Conservation (phyloP, 2,797 vertebrate genomes). For the Lutjanus argentimaculatus region DNA sequence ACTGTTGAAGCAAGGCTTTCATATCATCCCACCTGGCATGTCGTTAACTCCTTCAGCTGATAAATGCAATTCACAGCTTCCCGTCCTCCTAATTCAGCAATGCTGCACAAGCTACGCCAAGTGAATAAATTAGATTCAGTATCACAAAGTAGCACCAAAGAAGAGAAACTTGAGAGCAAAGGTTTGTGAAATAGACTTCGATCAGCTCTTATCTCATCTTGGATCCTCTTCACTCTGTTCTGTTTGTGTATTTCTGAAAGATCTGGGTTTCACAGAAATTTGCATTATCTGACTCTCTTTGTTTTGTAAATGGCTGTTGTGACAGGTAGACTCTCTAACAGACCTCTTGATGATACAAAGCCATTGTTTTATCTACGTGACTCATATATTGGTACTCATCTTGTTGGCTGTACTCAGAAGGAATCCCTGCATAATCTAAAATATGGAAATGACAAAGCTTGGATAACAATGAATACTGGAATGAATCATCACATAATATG, state of each 20-base stretch:
- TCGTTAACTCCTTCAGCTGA: conserved; percentile 72
- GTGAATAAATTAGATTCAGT: conserved; percentile 72
- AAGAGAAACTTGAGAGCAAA: conserved; percentile 38
- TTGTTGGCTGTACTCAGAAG: neutral
- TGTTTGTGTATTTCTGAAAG: conserved; percentile 42
- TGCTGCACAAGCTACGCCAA: conserved; percentile 40
- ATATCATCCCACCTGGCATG: conserved; percentile 74
- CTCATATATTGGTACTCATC: conserved; percentile 29
- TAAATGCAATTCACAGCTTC: conserved; percentile 78
- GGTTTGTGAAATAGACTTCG: conserved; percentile 62
- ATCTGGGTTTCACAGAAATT: conserved; percentile 39
- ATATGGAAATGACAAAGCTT: neutral
- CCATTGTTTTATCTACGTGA: conserved; percentile 37
- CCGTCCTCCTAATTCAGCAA: conserved; percentile 66
- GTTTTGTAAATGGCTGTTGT: conserved; percentile 57
- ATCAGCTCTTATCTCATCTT: conserved; percentile 53
- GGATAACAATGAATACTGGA: conserved; percentile 2
- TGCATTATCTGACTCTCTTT: conserved; percentile 44
- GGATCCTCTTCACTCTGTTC: conserved; percentile 33
- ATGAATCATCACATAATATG: conserved; percentile 24
- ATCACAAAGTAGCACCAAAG: conserved; percentile 40
- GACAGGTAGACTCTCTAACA: conserved; percentile 41
- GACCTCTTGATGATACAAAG: conserved; percentile 44
- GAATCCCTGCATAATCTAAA: conserved; percentile 4
- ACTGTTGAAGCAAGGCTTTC: conserved; percentile 69